Base-by-base conservation (phyloP, 2,888 invertebrate species). In the Heliconius hortense region DNA sequence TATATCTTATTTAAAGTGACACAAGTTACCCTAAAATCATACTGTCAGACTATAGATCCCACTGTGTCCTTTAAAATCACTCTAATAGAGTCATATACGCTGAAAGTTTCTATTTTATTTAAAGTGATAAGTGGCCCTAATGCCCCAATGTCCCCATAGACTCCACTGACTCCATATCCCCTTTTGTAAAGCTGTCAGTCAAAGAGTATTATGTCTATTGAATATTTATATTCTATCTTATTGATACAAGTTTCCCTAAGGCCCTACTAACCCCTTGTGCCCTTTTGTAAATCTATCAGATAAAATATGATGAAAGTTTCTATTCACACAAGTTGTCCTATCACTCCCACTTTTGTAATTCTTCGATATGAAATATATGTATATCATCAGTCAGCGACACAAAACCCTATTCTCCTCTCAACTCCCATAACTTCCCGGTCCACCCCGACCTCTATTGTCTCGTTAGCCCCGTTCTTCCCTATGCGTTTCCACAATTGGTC, bases 401-500 rank as follows among this genome's bases (percentile, higher is more conserved):
- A 18, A 39, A 11, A n/a, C 59, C 39, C 60, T 26, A 1, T 13
- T 39, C 21, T 39, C 26, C 43, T 5, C 59, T 39, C 53, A 48
- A 26, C 31, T 59, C 56, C 28, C 11, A 24, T 28, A 26, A 1
- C 28, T 48, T 8, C 18, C 13, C n/a, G n/a, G 7, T 7, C 15
- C 24, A 15, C 39, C n/a, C 7, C 21, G 4, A 48, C 2, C 66
- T 26, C 31, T 15, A 56, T 56, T 56, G 56, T 56, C 56, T n/a
- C 56, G 21, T n/a, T 56, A 21, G 21, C 28, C n/a, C 21, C 28
- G 15, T 13, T 68, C 28, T n/a, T n/a, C 56, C 69, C 56, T 3
- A 24, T 31, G 56, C 69, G 69, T 56, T 69, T 35, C 68, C 43
- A 68, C n/a, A 31, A 56, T 69, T 69, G 69, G 69, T 69, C 69